Evolutionary conservation across 2,888 invertebrate genomes (phyloP).

Genomic region (Nomada lathburiana): DNA sequence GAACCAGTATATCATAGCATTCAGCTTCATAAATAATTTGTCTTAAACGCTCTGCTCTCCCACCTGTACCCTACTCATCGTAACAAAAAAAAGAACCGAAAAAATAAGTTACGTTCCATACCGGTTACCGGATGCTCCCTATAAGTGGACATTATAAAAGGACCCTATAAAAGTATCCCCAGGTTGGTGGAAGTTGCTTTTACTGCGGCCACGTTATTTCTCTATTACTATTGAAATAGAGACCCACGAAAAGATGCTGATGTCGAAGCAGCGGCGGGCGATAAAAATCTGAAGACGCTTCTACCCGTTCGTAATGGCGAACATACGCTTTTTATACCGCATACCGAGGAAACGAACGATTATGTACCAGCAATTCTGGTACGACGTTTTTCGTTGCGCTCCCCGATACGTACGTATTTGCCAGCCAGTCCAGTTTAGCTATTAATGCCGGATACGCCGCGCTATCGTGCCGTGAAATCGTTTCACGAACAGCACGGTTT

Average conservation of each 20-base stretch:
- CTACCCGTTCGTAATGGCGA: constrained; percentile 38
- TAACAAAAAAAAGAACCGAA: background rate
- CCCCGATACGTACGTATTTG: constrained; percentile 32
- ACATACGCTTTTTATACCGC: constrained; percentile 40
- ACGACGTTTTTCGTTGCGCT: constrained; percentile 31
- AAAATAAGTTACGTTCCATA: background rate
- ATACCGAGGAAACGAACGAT: constrained; percentile 50
- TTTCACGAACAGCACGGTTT: constrained; percentile 20
- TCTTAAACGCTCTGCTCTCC: background rate
- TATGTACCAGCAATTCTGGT: constrained; percentile 41
- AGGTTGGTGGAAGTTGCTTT: constrained; percentile 54
- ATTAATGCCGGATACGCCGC: constrained; percentile 30
- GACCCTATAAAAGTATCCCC: constrained; percentile 49
- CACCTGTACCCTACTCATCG: too few species aligned
- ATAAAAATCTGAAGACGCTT: constrained; percentile 61
- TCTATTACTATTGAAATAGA: constrained; percentile 64
- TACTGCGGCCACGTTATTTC: constrained; percentile 59
- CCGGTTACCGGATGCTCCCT: background rate
- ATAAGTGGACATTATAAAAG: constrained; percentile 11
- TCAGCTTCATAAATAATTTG: too few species aligned
- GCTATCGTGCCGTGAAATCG: constrained; percentile 28
- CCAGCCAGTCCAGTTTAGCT: constrained; percentile 16
- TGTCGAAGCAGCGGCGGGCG: constrained; percentile 37
- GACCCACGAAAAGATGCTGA: constrained; percentile 56
- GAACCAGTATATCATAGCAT: too few species aligned